Percentiles rank a stretch among this genome's conserved stretches.
Evolutionary conservation across 2,888 invertebrate species (phyloP).

Genomic region (Latheticus oryzae): DNA sequence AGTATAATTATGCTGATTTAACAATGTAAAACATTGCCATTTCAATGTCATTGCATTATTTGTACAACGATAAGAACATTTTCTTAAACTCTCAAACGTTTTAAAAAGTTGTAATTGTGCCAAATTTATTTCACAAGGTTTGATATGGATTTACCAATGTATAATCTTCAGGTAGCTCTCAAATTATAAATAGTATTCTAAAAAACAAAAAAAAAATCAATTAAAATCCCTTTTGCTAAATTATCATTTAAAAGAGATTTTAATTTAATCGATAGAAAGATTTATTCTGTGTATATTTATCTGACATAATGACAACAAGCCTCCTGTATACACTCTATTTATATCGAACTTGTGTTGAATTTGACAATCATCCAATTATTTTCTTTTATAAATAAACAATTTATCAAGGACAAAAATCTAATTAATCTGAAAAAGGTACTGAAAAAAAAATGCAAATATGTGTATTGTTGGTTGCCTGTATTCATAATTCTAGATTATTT

Average conservation of each 20-base stretch:
- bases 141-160: slow-evolving; percentile 1
- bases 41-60: no score
- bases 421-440: background rate
- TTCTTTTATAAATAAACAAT: slow-evolving; percentile 42
- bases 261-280: no score
- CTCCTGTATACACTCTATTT: slow-evolving; percentile 31
- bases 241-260: slow-evolving; percentile 34
- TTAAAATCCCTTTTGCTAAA: slow-evolving; percentile 35
- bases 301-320: slow-evolving; percentile 28
- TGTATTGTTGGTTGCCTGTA: slow-evolving; percentile 31
- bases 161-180: background rate
- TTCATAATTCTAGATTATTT: no score
- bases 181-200: no score
- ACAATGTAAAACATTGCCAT: no score
- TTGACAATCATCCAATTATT: slow-evolving; percentile 42
- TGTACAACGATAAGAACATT: no score
- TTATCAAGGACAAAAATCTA: slow-evolving; percentile 33
- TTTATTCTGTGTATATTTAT: slow-evolving; percentile 3
- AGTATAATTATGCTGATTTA: no score
- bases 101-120: no score
- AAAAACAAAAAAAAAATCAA: no score
- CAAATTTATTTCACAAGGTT: background rate
- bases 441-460: background rate
- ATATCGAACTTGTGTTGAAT: slow-evolving; percentile 43
- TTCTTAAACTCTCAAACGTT: no score